These are phyloP conservation scores for Thunnus maccoyii DNA, from an alignment of 2,113 vertebrate genomes.

Conservation along the genomic window DNA sequence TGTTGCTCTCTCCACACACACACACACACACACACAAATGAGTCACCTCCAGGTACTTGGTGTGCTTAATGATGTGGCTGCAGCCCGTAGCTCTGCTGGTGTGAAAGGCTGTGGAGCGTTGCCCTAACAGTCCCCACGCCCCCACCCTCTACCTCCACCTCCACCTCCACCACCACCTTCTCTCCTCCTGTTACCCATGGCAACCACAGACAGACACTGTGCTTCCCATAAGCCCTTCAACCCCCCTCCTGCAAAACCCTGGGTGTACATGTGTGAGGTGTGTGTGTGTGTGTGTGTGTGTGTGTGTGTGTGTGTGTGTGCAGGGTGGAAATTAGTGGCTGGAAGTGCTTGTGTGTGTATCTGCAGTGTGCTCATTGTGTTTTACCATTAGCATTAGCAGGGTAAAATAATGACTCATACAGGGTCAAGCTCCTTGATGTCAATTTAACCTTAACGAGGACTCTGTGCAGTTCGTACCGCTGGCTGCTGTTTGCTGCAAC, in stretches of 20 bases:
- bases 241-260: slow-evolving; percentile 25
- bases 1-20: too few relatives aligned
- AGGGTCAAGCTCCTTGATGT: slow-evolving; percentile 67
- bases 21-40: slow-evolving; percentile 36
- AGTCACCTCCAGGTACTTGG: slow-evolving; percentile 62
- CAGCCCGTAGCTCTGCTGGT: slow-evolving; percentile 49
- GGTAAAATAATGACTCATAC: slow-evolving; percentile 65
- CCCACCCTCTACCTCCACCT: background rate
- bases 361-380: slow-evolving; percentile 10
- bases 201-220: slow-evolving; percentile 76
- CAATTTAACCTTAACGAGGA: slow-evolving; percentile 66
- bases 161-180: slow-evolving; percentile 21
- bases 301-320: background rate
- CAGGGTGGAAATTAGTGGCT: slow-evolving; percentile 6
- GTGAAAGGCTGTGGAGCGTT: slow-evolving; percentile 54
- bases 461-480: slow-evolving; percentile 36
- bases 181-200: slow-evolving; percentile 74
- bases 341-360: slow-evolving; percentile 20
- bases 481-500: slow-evolving; percentile 30
- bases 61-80: slow-evolving; percentile 59
- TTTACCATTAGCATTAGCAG: slow-evolving; percentile 53
- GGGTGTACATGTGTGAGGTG: slow-evolving; percentile 18
- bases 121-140: slow-evolving; percentile 36
- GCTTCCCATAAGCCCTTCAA: slow-evolving; percentile 40
- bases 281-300: background rate